Conservation (phyloP, 2,797 vertebrate genomes). For the Melanotaenia parkinsoni region DNA sequence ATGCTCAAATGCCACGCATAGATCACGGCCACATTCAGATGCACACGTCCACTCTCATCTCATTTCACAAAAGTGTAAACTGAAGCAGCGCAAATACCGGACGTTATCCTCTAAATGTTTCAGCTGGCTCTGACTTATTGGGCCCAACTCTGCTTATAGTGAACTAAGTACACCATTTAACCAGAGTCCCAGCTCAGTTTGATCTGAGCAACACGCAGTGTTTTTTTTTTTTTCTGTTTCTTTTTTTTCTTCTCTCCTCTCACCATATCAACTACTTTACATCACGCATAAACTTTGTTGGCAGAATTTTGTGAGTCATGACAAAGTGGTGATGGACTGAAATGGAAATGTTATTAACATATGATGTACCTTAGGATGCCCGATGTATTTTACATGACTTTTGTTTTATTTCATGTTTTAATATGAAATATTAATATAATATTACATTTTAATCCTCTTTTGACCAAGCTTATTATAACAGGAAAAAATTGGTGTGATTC, state of each 20-base stretch:
- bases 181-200: slow-evolving; percentile 48
- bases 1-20: slow-evolving; percentile 72
- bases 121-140: slow-evolving; percentile 51
- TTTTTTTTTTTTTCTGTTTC: slow-evolving; percentile 47
- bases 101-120: slow-evolving; percentile 73
- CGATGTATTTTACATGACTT: slow-evolving; percentile 2
- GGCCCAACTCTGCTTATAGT: slow-evolving; percentile 59
- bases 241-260: slow-evolving; percentile 14
- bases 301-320: slow-evolving; percentile 56
- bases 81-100: slow-evolving; percentile 66
- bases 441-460: slow-evolving; percentile 4
- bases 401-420: slow-evolving; percentile 1
- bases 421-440: slow-evolving; percentile 13
- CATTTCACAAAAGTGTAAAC: slow-evolving; percentile 76
- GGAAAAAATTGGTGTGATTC: slow-evolving; percentile 7
- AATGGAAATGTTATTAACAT: slow-evolving; percentile 39
- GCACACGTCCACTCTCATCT: slow-evolving; percentile 49
- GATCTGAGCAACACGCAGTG: slow-evolving; percentile 46
- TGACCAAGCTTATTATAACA: slow-evolving; percentile 7
- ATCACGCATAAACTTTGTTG: slow-evolving; percentile 33
- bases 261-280: slow-evolving; percentile 33
- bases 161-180: slow-evolving; percentile 58
- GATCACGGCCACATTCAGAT: slow-evolving; percentile 56
- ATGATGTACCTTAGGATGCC: slow-evolving; percentile 15
- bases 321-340: slow-evolving; percentile 20